phyloP scores from a whole-genome alignment of 2,797 vertebrate genomes.

The Euthynnus affinis region DNA sequence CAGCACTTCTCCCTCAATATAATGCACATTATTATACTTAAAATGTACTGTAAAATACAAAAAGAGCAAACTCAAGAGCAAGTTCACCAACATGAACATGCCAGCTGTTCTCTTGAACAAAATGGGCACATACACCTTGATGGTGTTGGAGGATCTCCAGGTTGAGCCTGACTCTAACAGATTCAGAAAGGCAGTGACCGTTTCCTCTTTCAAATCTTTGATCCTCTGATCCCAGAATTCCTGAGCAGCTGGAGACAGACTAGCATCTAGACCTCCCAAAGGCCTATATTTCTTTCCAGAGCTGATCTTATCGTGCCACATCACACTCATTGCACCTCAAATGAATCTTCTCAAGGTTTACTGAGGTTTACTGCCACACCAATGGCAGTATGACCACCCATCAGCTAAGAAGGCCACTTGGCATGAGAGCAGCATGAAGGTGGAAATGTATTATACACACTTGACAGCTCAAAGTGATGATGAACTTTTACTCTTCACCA shows the following conservation, averaged over 20 bases:
- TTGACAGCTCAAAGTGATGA: too few species aligned
- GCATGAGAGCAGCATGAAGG: neutral
- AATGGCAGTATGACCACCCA: too few species aligned
- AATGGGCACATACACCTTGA: neutral
- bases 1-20: too few species aligned
- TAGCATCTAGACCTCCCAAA: too few species aligned
- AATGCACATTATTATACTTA: too few species aligned
- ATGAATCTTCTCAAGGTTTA: neutral
- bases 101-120: neutral
- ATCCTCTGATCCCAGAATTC: neutral
- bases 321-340: neutral
- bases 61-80: too few species aligned
- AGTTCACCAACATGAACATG: too few species aligned
- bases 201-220: conserved; percentile 4
- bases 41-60: too few species aligned
- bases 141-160: neutral
- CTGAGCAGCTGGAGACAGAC: neutral
- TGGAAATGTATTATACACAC: neutral
- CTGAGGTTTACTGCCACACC: too few species aligned
- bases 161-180: neutral
- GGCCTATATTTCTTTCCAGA: neutral
- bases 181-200: neutral
- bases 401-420: neutral
- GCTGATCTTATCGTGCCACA: too few species aligned
- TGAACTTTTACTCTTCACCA: too few species aligned